These are phyloP conservation scores for Misgurnus mizolepis DNA, from an alignment of 2,113 vertebrate species.

Conservation along the genomic window DNA sequence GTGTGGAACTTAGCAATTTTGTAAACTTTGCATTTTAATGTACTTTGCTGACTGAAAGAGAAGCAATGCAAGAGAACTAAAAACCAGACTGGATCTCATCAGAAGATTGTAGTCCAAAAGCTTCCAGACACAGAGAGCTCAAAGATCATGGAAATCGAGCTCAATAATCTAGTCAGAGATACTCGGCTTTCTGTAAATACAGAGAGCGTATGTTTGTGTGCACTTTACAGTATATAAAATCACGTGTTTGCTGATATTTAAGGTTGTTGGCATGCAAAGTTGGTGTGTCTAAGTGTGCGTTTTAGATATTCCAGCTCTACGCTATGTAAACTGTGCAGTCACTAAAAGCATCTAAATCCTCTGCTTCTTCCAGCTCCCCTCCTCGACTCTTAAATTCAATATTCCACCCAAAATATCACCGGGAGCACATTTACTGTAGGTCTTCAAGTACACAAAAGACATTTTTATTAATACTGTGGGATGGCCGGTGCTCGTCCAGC, in stretches of 20 bases:
- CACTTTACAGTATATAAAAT: neutral
- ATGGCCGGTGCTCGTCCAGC: neutral
- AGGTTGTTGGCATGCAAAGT: slow-evolving; percentile 30
- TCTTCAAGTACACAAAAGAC: neutral
- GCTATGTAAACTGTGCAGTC: slow-evolving; percentile 43
- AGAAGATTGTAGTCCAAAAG: neutral
- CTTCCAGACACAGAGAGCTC: slow-evolving; percentile 15
- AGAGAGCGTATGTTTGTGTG: slow-evolving; percentile 20
- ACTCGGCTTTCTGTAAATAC: slow-evolving; percentile 21
- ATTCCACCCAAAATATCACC: slow-evolving; percentile 1
- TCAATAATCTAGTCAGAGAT: slow-evolving; percentile 1
- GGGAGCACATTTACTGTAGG: neutral
- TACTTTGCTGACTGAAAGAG: neutral
- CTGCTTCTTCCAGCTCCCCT: slow-evolving; percentile 11
- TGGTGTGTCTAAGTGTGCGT: slow-evolving; percentile 34
- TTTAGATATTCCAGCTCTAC: slow-evolving; percentile 33
- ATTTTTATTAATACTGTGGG: neutral
- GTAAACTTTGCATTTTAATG: neutral
- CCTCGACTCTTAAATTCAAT: slow-evolving; percentile 24
- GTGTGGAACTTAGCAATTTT: neutral
- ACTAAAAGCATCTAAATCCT: slow-evolving; percentile 41
- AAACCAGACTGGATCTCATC: neutral
- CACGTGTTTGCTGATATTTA: neutral
- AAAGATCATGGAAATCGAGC: neutral
- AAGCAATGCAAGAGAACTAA: slow-evolving; percentile 14